Percentiles rank a stretch among this genome's conserved stretches.
Conservation (phyloP, 1,140 invertebrate genomes). For the Formica selysi region DNA sequence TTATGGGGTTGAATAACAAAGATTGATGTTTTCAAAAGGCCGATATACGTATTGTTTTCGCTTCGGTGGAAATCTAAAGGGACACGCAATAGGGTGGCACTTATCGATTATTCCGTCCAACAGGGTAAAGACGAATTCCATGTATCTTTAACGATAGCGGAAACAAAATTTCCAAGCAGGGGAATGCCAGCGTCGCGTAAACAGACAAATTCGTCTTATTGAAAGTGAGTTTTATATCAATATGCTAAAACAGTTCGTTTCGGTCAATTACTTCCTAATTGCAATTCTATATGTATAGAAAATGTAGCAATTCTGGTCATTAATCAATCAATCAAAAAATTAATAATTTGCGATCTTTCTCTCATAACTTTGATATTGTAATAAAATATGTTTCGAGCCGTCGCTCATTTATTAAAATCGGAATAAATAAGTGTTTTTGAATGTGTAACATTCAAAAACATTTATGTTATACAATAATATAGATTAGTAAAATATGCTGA, state of each 20-base stretch:
- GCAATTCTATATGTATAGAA: not conserved
- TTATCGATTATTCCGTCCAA: slow-evolving; percentile 74
- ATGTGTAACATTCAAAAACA: no score
- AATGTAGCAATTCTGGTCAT: not conserved
- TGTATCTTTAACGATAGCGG: slow-evolving; percentile 69
- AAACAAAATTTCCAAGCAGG: slow-evolving; percentile 62
- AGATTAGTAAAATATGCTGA: no score
- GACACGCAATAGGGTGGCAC: slow-evolving; percentile 61
- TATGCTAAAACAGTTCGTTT: not conserved
- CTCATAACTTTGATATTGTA: no score
- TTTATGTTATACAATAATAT: no score
- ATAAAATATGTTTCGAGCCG: no score
- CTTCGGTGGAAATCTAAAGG: slow-evolving; percentile 70
- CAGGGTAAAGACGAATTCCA: slow-evolving; percentile 67
- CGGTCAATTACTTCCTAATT: not conserved
- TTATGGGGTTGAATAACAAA: slow-evolving; percentile 54
- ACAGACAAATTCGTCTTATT: not conserved
- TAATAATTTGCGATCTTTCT: no score
- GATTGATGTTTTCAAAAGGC: slow-evolving; percentile 41
- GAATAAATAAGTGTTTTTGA: no score
- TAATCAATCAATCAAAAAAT: no score
- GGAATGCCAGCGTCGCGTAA: not conserved
- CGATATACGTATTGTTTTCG: slow-evolving; percentile 70
- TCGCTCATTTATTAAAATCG: no score
- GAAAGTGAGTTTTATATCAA: not conserved